Evolutionary conservation across 2,797 vertebrate genomes (phyloP).

Genomic region (Ptychadena robeensis): DNA sequence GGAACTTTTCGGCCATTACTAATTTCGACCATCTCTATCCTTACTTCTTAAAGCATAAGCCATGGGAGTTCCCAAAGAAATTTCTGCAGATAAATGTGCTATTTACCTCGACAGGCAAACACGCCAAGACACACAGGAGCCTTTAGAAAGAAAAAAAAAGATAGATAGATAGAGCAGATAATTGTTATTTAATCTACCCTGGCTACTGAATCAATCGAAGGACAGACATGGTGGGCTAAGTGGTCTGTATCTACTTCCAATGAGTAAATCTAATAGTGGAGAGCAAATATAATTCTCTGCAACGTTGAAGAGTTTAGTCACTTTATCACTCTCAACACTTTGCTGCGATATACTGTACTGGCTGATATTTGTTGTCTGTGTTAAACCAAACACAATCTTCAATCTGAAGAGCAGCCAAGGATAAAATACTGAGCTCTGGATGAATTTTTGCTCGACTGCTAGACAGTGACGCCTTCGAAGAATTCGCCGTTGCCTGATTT

Average conservation of each 20-base stretch:
- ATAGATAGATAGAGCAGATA: slow-evolving; percentile 34
- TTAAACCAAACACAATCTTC: slow-evolving; percentile 34
- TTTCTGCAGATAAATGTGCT: not conserved
- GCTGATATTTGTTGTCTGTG: slow-evolving; percentile 28
- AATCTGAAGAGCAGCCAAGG: slow-evolving; percentile 21
- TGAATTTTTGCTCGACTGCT: slow-evolving; percentile 9
- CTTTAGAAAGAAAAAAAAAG: not conserved
- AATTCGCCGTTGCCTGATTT: not conserved
- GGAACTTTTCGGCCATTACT: too few species aligned
- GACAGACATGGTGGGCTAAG: slow-evolving; percentile 28
- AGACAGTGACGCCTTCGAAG: not conserved
- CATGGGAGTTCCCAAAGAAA: not conserved
- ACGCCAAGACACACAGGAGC: not conserved
- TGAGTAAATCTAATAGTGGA: slow-evolving; percentile 32
- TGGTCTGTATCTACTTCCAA: slow-evolving; percentile 21
- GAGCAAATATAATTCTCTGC: slow-evolving; percentile 36
- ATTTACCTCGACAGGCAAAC: not conserved
- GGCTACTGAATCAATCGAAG: slow-evolving; percentile 15
- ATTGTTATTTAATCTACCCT: slow-evolving; percentile 25
- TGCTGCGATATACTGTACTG: slow-evolving; percentile 17
- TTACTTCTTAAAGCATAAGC: not conserved
- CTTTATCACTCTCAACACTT: slow-evolving; percentile 44
- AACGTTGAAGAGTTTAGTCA: slow-evolving; percentile 26
- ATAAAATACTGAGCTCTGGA: slow-evolving; percentile 29
- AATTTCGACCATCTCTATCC: too few species aligned